Percentiles rank a stretch among this genome's conserved stretches.
Conservation (phyloP, 1,140 invertebrate genomes). For the Conus ventricosus region DNA sequence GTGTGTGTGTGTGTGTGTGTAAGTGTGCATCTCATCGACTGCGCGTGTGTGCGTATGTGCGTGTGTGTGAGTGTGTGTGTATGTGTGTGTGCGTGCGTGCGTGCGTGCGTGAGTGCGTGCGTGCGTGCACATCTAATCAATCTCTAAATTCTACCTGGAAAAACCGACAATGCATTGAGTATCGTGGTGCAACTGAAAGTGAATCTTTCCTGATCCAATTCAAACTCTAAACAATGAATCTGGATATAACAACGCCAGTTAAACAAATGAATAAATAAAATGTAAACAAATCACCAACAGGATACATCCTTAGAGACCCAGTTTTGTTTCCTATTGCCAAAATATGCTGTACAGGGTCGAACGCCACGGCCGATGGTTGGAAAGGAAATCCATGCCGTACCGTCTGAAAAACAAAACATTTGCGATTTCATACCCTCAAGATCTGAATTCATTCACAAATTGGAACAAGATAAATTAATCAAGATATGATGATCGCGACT, state of each 20-base stretch:
- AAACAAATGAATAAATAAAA: too few species aligned
- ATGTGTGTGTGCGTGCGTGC: neutral
- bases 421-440: neutral
- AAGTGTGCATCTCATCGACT: too few species aligned
- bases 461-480: conserved; percentile 33
- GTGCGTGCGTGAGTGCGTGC: neutral
- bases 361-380: conserved; percentile 96
- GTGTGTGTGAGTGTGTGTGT: neutral
- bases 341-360: conserved; percentile 97
- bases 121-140: neutral
- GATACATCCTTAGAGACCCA: conserved; percentile 97
- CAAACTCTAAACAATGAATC: too few species aligned
- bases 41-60: too few species aligned
- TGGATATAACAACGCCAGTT: too few species aligned
- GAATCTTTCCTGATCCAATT: too few species aligned
- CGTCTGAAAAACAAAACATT: conserved; percentile 84
- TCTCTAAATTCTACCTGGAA: too few species aligned
- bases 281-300: conserved; percentile 72
- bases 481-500: conserved; percentile 15
- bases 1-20: too few species aligned
- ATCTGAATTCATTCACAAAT: conserved; percentile 11
- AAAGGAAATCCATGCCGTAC: conserved; percentile 99
- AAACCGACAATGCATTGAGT: too few species aligned
- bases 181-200: too few species aligned
- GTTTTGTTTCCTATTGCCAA: conserved; percentile 97